phyloP scores from a whole-genome alignment of 2,888 invertebrate species.

The Plebejus melissa region DNA sequence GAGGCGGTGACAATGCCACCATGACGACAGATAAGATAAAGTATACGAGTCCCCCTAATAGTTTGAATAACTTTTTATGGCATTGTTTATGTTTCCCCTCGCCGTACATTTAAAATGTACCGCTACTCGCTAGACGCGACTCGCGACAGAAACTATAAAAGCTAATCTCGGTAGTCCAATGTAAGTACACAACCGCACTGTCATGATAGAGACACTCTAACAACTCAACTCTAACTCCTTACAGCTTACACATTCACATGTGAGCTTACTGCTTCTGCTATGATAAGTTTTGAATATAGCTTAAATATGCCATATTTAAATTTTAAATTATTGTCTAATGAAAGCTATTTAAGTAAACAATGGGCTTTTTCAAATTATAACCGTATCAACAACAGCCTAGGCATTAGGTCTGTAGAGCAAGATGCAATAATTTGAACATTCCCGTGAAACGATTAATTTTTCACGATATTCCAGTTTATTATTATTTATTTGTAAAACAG shows the following conservation, averaged over 20 bases:
- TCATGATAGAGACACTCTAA: background rate
- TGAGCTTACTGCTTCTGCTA: too few relatives aligned
- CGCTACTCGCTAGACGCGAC: constrained; percentile 1
- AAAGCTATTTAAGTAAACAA: too few relatives aligned
- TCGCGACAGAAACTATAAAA: constrained; percentile 14
- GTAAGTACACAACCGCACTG: background rate
- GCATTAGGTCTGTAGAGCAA: too few relatives aligned
- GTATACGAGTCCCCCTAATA: constrained; percentile 42
- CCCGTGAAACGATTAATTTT: too few relatives aligned
- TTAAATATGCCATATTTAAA: too few relatives aligned
- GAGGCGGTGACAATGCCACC: constrained; percentile 48
- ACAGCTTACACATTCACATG: background rate
- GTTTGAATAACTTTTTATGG: constrained; percentile 25
- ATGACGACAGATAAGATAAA: constrained; percentile 56
- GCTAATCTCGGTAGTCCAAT: background rate
- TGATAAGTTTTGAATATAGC: too few relatives aligned
- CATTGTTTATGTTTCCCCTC: constrained; percentile 19
- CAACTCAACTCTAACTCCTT: background rate
- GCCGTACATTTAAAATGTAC: constrained; percentile 16
- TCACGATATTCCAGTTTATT: too few relatives aligned
- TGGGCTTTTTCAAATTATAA: too few relatives aligned
- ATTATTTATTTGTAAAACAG: too few relatives aligned
- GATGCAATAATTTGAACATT: too few relatives aligned
- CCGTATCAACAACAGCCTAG: too few relatives aligned
- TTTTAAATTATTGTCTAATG: too few relatives aligned